Evolutionary conservation across 2,113 vertebrate species (phyloP).

Genomic region (Gopherus evgoodei): DNA sequence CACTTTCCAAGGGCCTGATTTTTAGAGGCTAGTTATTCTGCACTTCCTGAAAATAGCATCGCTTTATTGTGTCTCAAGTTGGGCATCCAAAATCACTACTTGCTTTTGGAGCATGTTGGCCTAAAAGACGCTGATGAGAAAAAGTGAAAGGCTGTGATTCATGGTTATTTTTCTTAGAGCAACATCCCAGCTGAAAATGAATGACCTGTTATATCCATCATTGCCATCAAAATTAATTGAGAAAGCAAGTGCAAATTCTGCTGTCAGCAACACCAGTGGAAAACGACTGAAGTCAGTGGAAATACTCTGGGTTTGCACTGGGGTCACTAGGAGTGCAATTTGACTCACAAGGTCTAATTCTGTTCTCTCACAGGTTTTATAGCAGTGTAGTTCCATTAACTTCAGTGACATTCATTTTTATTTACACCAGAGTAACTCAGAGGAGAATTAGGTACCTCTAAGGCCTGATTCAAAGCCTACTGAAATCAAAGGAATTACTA

Average conservation of each 20-base stretch:
- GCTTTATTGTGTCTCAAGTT: accelerated
- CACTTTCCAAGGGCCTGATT: not conserved
- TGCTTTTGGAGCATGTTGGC: not conserved
- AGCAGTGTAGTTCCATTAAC: not conserved
- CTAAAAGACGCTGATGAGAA: not conserved
- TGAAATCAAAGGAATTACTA: not conserved
- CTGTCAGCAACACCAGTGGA: not conserved
- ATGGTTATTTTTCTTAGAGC: not conserved
- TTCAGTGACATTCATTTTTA: not conserved
- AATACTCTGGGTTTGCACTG: not conserved
- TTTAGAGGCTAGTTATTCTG: accelerated
- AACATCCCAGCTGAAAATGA: not conserved
- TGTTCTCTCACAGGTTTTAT: not conserved
- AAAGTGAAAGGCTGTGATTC: not conserved
- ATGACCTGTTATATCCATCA: not conserved
- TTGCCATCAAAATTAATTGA: not conserved
- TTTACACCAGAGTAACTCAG: not conserved
- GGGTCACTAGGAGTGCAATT: not conserved
- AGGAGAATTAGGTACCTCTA: not conserved
- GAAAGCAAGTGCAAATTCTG: accelerated
- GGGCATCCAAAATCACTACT: not conserved
- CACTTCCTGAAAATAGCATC: accelerated
- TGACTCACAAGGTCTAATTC: not conserved
- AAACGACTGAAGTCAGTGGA: not conserved
- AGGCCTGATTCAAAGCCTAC: accelerated